phyloP scores from a whole-genome alignment of 1,140 invertebrate species.

The Holotrichia oblita region DNA sequence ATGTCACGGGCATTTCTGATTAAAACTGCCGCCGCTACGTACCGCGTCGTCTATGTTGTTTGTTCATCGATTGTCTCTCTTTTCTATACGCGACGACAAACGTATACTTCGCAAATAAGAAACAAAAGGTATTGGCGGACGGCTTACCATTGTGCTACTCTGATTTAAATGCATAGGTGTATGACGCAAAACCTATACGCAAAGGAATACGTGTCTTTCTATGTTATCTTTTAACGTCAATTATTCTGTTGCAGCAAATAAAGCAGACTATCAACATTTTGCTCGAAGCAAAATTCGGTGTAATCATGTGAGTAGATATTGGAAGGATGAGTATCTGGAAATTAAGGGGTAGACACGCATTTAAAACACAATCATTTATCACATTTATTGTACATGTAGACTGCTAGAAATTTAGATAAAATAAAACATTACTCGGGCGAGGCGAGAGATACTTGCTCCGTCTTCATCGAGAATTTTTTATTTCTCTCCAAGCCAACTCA shows the following conservation, averaged over 20 bases:
- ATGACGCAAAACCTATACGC: not conserved
- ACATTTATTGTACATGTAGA: no score
- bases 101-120: slow-evolving; percentile 20
- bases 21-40: slow-evolving; percentile 28
- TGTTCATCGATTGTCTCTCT: slow-evolving; percentile 39
- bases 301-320: no score
- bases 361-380: not conserved
- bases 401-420: no score
- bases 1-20: slow-evolving; percentile 37
- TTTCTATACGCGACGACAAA: slow-evolving; percentile 19
- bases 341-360: not conserved
- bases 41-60: not conserved
- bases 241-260: not conserved
- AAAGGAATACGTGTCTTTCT: not conserved
- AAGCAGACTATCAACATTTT: not conserved
- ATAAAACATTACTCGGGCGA: no score
- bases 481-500: no score
- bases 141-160: not conserved
- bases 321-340: no score
- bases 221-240: slow-evolving; percentile 7
- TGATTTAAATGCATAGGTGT: slow-evolving; percentile 23
- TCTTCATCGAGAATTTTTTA: no score
- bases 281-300: no score
- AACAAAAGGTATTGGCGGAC: slow-evolving; percentile 27
- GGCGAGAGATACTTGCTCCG: no score